phyloP scores from a whole-genome alignment of 1,140 invertebrate species.

The Panagrolaimus sp. region DNA sequence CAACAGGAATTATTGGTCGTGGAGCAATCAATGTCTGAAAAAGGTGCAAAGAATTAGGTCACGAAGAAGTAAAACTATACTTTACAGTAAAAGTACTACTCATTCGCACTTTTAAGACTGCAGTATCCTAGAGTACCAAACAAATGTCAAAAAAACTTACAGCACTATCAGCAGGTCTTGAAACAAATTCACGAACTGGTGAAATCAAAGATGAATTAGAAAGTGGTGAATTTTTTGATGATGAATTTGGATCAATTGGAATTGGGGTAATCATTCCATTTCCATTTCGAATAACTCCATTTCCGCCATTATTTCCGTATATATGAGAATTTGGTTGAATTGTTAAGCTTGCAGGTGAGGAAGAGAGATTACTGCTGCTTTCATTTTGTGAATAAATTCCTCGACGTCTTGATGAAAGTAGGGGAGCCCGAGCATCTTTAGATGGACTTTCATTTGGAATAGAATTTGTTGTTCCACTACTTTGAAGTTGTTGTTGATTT shows the following conservation, averaged over 20 bases:
- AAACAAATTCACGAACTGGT: constrained; percentile 35
- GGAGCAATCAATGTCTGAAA: constrained; percentile 5
- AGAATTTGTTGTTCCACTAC: no score
- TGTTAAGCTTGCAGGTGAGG: background rate
- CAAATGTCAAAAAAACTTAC: constrained; percentile 23
- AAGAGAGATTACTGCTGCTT: background rate
- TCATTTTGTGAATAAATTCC: background rate
- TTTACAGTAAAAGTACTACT: no score
- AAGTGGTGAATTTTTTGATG: background rate
- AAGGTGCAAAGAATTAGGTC: background rate
- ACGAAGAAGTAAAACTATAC: background rate
- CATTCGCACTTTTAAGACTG: no score
- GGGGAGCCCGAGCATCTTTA: no score
- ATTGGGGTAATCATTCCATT: background rate
- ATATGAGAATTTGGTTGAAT: background rate
- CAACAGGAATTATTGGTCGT: background rate
- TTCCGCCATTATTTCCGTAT: background rate
- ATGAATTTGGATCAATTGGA: background rate
- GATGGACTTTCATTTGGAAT: no score
- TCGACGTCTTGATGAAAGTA: no score
- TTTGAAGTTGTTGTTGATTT: no score
- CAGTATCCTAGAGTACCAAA: no score
- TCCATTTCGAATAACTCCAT: background rate
- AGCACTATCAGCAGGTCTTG: constrained; percentile 29
- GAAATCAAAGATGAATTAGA: constrained; percentile 24